Evolutionary conservation across 2,113 vertebrate species (phyloP).

Genomic region (Leucosticte australis): DNA sequence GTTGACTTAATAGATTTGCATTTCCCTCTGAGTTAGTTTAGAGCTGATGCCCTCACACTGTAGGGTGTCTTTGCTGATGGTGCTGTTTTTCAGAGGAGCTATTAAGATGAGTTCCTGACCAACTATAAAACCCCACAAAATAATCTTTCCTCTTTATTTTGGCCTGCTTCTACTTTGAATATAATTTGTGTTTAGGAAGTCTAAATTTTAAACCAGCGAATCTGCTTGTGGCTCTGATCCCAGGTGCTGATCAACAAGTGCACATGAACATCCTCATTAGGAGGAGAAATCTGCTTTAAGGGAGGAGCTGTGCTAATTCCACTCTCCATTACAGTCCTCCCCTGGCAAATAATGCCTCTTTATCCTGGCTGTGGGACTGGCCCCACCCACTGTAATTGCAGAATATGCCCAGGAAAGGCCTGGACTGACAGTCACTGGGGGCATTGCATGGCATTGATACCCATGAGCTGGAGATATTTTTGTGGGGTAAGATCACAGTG

Average conservation of each 20-base stretch:
- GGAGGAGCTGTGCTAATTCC: neutral
- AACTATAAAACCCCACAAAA: neutral
- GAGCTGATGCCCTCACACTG: conserved; percentile 41
- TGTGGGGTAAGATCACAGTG: neutral
- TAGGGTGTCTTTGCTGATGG: conserved; percentile 49
- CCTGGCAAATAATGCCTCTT: neutral
- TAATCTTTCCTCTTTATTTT: neutral
- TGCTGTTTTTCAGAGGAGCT: conserved; percentile 25
- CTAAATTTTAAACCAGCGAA: neutral
- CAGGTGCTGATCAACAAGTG: neutral
- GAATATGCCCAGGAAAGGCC: neutral
- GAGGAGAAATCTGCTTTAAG: neutral
- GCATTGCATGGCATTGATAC: neutral
- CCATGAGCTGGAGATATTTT: neutral
- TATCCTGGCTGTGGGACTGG: neutral
- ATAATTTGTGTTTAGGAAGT: neutral
- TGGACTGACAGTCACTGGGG: neutral
- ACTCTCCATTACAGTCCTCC: neutral
- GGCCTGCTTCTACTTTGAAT: neutral
- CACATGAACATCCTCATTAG: neutral
- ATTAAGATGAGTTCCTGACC: conserved; percentile 33
- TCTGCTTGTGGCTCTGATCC: neutral
- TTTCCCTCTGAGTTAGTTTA: conserved; percentile 56
- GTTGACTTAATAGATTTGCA: conserved; percentile 66
- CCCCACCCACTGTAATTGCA: neutral